Conservation (phyloP, 1,140 invertebrate species). For the Pseudachorutes palmiensis region DNA sequence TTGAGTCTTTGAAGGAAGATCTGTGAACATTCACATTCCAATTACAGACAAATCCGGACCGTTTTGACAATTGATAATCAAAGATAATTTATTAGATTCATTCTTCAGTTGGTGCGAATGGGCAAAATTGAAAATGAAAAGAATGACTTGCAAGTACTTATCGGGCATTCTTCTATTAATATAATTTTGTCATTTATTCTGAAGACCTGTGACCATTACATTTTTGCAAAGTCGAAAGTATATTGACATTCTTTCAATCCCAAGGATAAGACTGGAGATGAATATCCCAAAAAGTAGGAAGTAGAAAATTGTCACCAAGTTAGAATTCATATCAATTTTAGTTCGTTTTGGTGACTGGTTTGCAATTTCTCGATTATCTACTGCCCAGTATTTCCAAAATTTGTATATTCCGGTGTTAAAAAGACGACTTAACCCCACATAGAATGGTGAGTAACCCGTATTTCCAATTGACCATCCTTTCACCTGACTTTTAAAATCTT, state of each 20-base stretch:
- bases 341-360: background rate
- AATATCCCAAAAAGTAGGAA: no score
- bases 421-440: background rate
- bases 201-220: no score
- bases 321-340: background rate
- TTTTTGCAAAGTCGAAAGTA: no score
- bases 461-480: background rate
- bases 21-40: constrained; percentile 10
- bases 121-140: background rate
- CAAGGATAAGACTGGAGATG: no score
- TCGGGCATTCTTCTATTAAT: background rate
- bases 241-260: no score
- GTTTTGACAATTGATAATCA: background rate
- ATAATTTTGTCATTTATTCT: no score
- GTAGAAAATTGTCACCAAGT: background rate
- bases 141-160: background rate
- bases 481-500: background rate
- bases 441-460: background rate
- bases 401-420: background rate
- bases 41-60: background rate
- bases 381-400: background rate
- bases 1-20: constrained; percentile 30
- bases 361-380: background rate
- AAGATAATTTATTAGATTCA: no score
- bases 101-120: no score